Conservation (phyloP, 2,888 invertebrate species). For the Trachelus troglodyta region DNA sequence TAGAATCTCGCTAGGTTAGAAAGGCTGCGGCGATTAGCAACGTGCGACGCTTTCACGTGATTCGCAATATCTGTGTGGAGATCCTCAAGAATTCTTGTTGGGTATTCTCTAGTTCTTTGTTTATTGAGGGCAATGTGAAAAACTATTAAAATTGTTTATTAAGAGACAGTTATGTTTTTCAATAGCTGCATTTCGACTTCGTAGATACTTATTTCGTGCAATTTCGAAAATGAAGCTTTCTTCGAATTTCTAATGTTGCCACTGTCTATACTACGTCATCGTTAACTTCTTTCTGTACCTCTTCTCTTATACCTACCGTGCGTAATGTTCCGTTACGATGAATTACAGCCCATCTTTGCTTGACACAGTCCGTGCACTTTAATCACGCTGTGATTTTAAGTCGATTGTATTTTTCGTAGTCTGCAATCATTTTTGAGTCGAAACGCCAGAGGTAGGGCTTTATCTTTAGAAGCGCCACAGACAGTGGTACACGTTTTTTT, state of each 20-base stretch:
- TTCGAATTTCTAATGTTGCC: not conserved
- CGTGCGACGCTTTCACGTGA: not conserved
- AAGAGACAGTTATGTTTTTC: not conserved
- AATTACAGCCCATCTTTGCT: not conserved
- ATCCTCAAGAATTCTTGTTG: not conserved
- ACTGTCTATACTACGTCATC: not conserved
- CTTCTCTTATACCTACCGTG: not conserved
- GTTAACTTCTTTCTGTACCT: not conserved
- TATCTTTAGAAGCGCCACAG: constrained; percentile 57
- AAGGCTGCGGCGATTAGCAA: not conserved
- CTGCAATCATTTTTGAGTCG: constrained; percentile 36
- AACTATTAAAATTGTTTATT: not conserved
- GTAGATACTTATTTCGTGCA: not conserved
- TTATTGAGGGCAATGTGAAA: not conserved
- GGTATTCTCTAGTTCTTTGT: too few species aligned
- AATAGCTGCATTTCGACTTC: not conserved
- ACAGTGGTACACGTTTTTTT: constrained; percentile 39
- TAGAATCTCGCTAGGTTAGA: not conserved
- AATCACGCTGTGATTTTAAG: not conserved
- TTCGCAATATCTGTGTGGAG: not conserved
- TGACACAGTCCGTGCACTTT: not conserved
- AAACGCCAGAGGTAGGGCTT: constrained; percentile 46
- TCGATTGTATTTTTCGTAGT: not conserved
- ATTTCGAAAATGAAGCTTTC: not conserved
- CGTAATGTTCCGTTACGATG: not conserved